Evolutionary conservation across 2,113 vertebrate genomes (phyloP), one percentile per base, ranked within the genome.

Genomic region (Nibea coibor): DNA sequence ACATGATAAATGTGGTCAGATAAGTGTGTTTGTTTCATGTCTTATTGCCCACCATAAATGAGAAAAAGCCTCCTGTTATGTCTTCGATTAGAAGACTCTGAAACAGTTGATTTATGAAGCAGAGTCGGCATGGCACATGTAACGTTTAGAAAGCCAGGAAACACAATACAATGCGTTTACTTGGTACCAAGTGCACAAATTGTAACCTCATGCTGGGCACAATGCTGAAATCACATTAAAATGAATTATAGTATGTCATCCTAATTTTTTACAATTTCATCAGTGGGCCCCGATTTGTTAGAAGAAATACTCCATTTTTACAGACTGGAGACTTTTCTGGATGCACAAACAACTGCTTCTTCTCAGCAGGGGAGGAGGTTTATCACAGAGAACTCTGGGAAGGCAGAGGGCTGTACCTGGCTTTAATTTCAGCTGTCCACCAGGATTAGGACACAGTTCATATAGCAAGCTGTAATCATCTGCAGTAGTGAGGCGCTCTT

Each of bases 401-500:
- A 90, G 79, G 73, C 82, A 67, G 76, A 76, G 78, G 83, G 77
- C 80, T 51, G 16, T 91, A 94, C 92, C 92, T 94, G 93, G 91
- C 83, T 93, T 94, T 92, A 87, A 94, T 93, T 93, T 90, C 71
- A 89, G 90, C 86, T 91, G 93, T 88, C 92, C 68, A 65, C 84
- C 80, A 68, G 66, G 82, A 93, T 94, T 93, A 93, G 90, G 83
- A 75, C 90, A 88, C 84, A 89, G 89, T 88, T 93, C 92, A 91
- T 90, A 81, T 80, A 88, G 87, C 80, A 68, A 76, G 87, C 80
- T 76, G 83, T 93, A 92, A 92, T 94, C 89, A 92, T 93, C 72
- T 87, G 87, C 87, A 83, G 90, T 87, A 62, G 80, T 73, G 79
- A 80, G 84, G 67, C 65, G 20, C 81, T 81, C 59, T 47, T 26